A percentile compares a stretch with the other conserved stretches of the same genome.
These are phyloP conservation scores for Xestobium rufovillosum DNA, from an alignment of 2,888 invertebrate genomes.

Conservation along the genomic window DNA sequence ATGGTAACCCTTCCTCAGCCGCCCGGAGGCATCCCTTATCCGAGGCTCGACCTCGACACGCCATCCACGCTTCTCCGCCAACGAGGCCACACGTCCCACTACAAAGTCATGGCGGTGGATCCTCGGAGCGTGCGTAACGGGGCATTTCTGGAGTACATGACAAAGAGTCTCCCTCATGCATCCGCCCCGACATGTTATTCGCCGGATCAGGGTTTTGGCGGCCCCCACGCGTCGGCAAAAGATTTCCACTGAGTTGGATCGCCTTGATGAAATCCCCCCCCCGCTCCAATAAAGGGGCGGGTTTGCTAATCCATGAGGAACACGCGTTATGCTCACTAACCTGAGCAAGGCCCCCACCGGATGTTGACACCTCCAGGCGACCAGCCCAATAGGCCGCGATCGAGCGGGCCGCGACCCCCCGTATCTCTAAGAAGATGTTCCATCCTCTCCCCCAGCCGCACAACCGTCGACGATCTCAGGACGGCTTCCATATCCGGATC, in stretches of 20 bases:
- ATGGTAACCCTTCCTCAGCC: conserved; percentile 15
- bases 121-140: conserved; percentile 19
- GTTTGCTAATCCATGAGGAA: conserved; percentile 18
- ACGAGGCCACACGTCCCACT: conserved; percentile 1
- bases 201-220: conserved; percentile 24
- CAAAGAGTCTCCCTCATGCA: conserved; percentile 18
- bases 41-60: conserved; percentile 12
- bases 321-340: neutral
- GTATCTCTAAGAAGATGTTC: neutral
- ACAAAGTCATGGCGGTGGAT: conserved; percentile 17
- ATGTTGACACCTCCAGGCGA: conserved; percentile 15
- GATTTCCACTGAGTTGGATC: conserved; percentile 26
- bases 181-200: conserved; percentile 19
- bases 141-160: conserved; percentile 23
- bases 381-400: conserved; percentile 9
- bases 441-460: conserved; percentile 5
- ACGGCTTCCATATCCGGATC: conserved; percentile 7
- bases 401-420: conserved; percentile 4
- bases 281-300: conserved; percentile 27
- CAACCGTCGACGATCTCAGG: conserved; percentile 7
- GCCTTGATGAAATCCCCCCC: conserved; percentile 25
- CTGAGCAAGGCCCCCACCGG: conserved; percentile 18
- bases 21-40: conserved; percentile 11
- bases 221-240: conserved; percentile 26
- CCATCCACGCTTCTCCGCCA: conserved; percentile 12